Conservation (phyloP, 1,140 invertebrate species). For the Drosophila trapezifrons region DNA sequence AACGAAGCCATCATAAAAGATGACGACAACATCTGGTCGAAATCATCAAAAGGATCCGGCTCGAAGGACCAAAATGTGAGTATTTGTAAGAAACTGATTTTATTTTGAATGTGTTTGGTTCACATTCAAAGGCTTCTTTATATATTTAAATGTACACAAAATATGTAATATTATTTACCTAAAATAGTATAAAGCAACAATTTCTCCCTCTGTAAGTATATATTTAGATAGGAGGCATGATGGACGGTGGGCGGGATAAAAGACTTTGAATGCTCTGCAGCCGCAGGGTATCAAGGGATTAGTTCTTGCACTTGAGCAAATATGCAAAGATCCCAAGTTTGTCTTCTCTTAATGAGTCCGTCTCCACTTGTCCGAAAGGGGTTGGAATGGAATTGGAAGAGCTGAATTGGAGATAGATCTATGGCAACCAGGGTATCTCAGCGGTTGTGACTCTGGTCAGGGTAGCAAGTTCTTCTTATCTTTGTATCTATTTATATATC, state of each 20-base stretch:
- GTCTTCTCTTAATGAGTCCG: conserved; percentile 51
- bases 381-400: conserved; percentile 9
- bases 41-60: too few relatives aligned
- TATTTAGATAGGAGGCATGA: conserved; percentile 26
- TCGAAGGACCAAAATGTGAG: too few relatives aligned
- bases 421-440: conserved; percentile 9
- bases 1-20: too few relatives aligned
- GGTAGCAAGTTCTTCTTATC: too few relatives aligned
- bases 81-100: too few relatives aligned
- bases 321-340: conserved; percentile 56
- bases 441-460: neutral
- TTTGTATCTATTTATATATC: too few relatives aligned
- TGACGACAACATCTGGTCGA: too few relatives aligned
- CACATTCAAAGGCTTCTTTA: too few relatives aligned
- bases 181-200: neutral
- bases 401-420: conserved; percentile 1
- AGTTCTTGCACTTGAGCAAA: conserved; percentile 55
- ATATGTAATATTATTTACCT: neutral
- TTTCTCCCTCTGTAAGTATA: conserved; percentile 14
- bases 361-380: conserved; percentile 4
- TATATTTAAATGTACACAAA: too few relatives aligned
- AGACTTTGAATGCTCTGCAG: conserved; percentile 49
- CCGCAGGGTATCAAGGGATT: conserved; percentile 40
- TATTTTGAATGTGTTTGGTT: too few relatives aligned
- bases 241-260: conserved; percentile 13